Percentiles rank a stretch among this genome's conserved stretches.
Evolutionary conservation across 2,888 invertebrate genomes (phyloP).

Genomic region (Nomada ruficornis): DNA sequence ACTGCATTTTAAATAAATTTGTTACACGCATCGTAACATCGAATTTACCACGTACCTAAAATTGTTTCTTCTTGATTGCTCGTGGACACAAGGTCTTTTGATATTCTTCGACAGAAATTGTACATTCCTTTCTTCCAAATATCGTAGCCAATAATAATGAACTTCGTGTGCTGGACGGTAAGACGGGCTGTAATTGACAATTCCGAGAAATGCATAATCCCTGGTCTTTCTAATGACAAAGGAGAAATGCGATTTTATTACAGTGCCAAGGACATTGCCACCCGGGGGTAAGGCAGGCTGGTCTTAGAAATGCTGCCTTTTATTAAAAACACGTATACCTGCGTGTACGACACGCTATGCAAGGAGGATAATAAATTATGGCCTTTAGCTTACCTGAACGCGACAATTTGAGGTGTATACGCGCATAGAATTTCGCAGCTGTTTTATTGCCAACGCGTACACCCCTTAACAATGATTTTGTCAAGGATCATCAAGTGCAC

Average conservation of each 20-base stretch:
- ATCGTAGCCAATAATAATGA: background rate
- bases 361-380: slow-evolving; percentile 26
- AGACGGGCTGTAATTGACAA: background rate
- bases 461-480: background rate
- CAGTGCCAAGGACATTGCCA: background rate
- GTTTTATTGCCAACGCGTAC: background rate
- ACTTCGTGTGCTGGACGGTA: background rate
- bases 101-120: background rate
- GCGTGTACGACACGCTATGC: background rate
- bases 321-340: slow-evolving; percentile 4
- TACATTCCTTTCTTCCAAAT: background rate
- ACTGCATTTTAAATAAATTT: too few species aligned
- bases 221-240: background rate
- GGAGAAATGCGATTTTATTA: background rate
- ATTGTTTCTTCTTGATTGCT: background rate
- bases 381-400: slow-evolving; percentile 22
- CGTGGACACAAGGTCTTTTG: background rate
- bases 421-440: background rate
- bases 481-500: too few species aligned
- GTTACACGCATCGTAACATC: background rate
- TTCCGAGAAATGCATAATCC: background rate
- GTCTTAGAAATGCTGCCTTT: background rate
- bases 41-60: background rate
- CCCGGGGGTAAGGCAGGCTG: background rate
- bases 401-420: background rate